phyloP scores from a whole-genome alignment of 2,797 vertebrate species.

The Botia almorhae region DNA sequence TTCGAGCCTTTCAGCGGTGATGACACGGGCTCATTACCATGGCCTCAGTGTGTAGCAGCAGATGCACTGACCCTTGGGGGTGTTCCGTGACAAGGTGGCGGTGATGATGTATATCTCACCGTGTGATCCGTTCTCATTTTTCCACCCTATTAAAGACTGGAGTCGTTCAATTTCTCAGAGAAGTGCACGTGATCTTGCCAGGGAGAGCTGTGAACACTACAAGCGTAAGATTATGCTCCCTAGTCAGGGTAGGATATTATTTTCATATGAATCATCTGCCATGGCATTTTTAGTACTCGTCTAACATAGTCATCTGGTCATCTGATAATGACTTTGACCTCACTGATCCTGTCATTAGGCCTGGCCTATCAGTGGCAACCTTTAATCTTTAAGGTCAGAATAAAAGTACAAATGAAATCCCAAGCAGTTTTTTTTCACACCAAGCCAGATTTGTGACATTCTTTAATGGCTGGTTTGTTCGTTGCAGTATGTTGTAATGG shows the following conservation, averaged over 20 bases:
- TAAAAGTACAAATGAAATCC: not conserved
- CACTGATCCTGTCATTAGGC: not conserved
- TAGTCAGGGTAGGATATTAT: conserved; percentile 5
- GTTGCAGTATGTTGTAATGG: too few relatives aligned
- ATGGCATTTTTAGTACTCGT: not conserved
- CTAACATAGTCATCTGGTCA: not conserved
- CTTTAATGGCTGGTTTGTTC: too few relatives aligned
- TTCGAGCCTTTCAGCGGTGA: conserved; percentile 47
- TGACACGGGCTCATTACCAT: conserved; percentile 52
- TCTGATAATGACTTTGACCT: not conserved
- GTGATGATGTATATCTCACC: conserved; percentile 56
- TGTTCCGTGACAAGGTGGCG: conserved; percentile 45
- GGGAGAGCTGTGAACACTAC: conserved; percentile 59
- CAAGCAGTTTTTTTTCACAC: too few relatives aligned
- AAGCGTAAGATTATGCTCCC: not conserved
- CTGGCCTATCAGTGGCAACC: not conserved
- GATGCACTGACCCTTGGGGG: conserved; percentile 52
- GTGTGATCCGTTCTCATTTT: conserved; percentile 64
- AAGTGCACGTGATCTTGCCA: conserved; percentile 62
- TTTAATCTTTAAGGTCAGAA: not conserved
- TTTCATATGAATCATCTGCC: conserved; percentile 32
- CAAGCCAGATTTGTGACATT: too few relatives aligned
- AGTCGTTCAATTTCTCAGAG: conserved; percentile 56
- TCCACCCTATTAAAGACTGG: conserved; percentile 66
- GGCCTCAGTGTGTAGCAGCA: conserved; percentile 27